Conservation (phyloP, 2,888 invertebrate species). For the Auanema freiburgensis region DNA sequence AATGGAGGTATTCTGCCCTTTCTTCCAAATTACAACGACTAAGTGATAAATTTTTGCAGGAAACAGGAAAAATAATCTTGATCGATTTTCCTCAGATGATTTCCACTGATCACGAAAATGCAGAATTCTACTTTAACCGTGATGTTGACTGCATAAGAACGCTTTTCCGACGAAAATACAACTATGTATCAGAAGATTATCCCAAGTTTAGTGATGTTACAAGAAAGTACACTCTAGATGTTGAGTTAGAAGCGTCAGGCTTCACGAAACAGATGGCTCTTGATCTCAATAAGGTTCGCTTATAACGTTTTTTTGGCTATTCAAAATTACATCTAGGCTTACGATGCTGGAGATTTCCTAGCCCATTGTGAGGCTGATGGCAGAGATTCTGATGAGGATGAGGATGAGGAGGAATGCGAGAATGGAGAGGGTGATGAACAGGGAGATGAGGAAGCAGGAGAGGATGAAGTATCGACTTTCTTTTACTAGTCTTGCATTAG, state of each 20-base stretch:
- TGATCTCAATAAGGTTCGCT: slow-evolving; percentile 53
- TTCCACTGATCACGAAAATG: slow-evolving; percentile 87
- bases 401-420: slow-evolving; percentile 25
- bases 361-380: slow-evolving; percentile 50
- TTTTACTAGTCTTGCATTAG: neutral
- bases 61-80: slow-evolving; percentile 77
- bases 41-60: slow-evolving; percentile 10
- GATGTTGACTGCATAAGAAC: slow-evolving; percentile 89
- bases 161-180: slow-evolving; percentile 81
- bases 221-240: slow-evolving; percentile 79
- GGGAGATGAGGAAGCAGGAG: slow-evolving; percentile 27
- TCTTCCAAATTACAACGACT: slow-evolving; percentile 2
- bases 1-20: slow-evolving; percentile 27
- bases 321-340: slow-evolving; percentile 41
- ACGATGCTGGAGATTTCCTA: slow-evolving; percentile 58
- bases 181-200: slow-evolving; percentile 77
- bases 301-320: neutral
- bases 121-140: slow-evolving; percentile 86
- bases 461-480: neutral
- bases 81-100: slow-evolving; percentile 99
- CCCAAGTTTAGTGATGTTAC: slow-evolving; percentile 67
- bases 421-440: slow-evolving; percentile 18
- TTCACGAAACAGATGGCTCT: slow-evolving; percentile 74
- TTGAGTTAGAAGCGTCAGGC: slow-evolving; percentile 86
- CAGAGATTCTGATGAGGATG: slow-evolving; percentile 14